Evolutionary conservation across 2,113 vertebrate genomes (phyloP).

Genomic region (Gasterosteus nipponicus): DNA sequence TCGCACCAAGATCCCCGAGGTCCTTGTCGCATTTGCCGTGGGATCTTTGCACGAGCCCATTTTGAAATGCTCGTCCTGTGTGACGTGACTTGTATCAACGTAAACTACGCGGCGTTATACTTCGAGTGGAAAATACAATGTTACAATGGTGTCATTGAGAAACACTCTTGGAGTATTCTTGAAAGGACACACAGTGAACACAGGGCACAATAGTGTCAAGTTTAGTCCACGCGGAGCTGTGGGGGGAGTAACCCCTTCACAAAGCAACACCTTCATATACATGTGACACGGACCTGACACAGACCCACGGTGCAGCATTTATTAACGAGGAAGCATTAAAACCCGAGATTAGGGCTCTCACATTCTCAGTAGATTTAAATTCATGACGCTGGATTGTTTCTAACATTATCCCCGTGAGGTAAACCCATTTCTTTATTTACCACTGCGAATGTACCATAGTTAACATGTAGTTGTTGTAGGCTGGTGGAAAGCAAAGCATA

Average conservation of each 20-base stretch:
- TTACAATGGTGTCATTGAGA: background rate
- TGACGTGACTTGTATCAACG: background rate
- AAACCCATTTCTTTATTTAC: constrained; percentile 10
- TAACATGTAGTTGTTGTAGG: background rate
- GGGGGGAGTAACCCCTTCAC: background rate
- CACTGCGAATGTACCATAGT: background rate
- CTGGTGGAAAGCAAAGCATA: background rate
- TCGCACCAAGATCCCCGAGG: background rate
- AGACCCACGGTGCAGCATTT: background rate
- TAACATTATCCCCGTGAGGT: background rate
- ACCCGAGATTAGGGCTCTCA: background rate
- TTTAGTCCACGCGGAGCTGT: constrained; percentile 15
- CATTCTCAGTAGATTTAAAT: background rate
- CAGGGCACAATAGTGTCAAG: constrained; percentile 33
- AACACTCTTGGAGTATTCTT: constrained; percentile 30
- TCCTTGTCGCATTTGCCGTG: background rate
- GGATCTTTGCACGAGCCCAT: constrained; percentile 2
- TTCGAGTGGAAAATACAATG: background rate
- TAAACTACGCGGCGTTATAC: background rate
- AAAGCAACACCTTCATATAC: constrained; percentile 1
- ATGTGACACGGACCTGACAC: background rate
- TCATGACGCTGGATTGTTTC: background rate
- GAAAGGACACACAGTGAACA: constrained; percentile 33
- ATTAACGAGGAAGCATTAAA: background rate
- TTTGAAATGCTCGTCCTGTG: background rate